A percentile compares a stretch with the other conserved stretches of the same genome.
phyloP scores from a whole-genome alignment of 2,888 invertebrate genomes.

The Caenorhabditis sp. region DNA sequence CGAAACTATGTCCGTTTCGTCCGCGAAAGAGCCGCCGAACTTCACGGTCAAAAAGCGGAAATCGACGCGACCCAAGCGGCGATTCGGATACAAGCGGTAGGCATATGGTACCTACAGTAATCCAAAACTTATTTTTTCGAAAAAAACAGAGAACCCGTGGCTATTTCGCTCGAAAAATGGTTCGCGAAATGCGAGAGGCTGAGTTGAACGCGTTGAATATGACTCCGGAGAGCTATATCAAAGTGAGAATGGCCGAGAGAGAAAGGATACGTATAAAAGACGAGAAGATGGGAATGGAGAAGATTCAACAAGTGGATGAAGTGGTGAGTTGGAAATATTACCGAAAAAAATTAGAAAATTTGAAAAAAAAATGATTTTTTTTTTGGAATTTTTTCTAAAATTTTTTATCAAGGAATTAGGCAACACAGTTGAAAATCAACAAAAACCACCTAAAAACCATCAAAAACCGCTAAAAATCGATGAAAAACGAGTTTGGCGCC shows the following conservation, averaged over 20 bases:
- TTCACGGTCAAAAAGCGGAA: conserved; percentile 67
- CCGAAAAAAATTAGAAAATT: too few relatives aligned
- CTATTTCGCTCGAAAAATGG: conserved; percentile 73
- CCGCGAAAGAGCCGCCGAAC: conserved; percentile 74
- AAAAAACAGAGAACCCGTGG: conserved; percentile 77
- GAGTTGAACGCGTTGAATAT: conserved; percentile 71
- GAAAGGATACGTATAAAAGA: too few relatives aligned
- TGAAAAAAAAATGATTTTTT: too few relatives aligned
- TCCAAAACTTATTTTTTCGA: too few relatives aligned
- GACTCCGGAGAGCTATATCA: conserved; percentile 63
- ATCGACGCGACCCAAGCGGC: conserved; percentile 75
- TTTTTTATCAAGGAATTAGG: too few relatives aligned
- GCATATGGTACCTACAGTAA: too few relatives aligned
- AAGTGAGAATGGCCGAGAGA: conserved; percentile 31
- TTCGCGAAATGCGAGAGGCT: conserved; percentile 67
- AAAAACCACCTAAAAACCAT: too few relatives aligned
- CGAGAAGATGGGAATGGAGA: conserved; percentile 24
- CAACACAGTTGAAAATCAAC: too few relatives aligned
- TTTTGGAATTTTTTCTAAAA: too few relatives aligned
- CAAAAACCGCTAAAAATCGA: too few relatives aligned
- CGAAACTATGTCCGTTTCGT: conserved; percentile 77
- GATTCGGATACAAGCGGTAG: conserved; percentile 76
- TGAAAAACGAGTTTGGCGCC: too few relatives aligned
- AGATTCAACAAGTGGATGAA: conserved; percentile 43
- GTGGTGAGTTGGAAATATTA: too few relatives aligned